Evolutionary conservation across 2,113 vertebrate species (phyloP).

Genomic region (Nothoprocta perdicaria): DNA sequence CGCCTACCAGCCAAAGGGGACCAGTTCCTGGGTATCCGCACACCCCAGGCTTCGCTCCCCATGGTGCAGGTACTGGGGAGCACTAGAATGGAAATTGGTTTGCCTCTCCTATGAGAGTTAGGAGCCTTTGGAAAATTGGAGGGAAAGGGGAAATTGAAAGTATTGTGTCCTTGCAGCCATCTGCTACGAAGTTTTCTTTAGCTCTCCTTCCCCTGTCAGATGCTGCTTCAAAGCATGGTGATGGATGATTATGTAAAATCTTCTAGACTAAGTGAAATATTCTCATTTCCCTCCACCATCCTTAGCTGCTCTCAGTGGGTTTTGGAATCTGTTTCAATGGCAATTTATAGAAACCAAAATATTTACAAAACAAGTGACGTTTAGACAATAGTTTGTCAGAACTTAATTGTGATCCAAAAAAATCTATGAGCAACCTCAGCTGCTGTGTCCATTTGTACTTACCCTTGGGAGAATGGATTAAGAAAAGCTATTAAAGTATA

Average conservation of each 20-base stretch:
- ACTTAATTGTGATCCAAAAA: background rate
- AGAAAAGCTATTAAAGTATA: background rate
- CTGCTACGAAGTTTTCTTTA: background rate
- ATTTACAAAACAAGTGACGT: background rate
- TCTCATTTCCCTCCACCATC: background rate
- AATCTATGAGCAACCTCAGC: background rate
- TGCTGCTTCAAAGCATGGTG: background rate
- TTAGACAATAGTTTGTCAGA: background rate
- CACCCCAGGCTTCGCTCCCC: background rate
- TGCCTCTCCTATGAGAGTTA: background rate
- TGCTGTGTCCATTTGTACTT: background rate
- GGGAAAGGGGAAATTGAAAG: background rate
- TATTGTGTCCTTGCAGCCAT: background rate
- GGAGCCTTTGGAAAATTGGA: background rate
- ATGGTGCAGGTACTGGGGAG: background rate
- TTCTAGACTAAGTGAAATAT: background rate
- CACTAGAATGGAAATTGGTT: background rate
- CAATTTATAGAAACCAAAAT: slow-evolving; percentile 31
- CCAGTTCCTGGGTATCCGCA: background rate
- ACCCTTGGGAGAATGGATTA: slow-evolving; percentile 7
- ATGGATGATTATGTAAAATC: background rate
- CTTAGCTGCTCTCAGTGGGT: background rate
- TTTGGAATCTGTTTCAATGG: background rate
- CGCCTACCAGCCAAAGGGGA: background rate
- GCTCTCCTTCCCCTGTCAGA: background rate